phyloP scores from a whole-genome alignment of 2,113 vertebrate species.

The Oxyura jamaicensis region DNA sequence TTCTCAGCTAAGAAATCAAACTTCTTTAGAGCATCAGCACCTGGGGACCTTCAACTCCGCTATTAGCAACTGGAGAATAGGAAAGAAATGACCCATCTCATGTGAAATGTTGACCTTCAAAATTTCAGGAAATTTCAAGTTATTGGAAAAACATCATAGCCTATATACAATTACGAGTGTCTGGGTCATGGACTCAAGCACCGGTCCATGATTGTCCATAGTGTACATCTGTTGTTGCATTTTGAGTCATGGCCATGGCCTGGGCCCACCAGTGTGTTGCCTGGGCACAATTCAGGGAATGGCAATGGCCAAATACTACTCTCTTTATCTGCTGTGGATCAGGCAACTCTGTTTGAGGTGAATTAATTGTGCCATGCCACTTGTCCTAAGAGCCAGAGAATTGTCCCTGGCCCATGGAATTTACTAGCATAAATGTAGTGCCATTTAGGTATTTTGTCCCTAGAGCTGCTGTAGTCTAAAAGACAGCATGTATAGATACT shows the following conservation, averaged over 20 bases:
- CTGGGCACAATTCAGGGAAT: neutral
- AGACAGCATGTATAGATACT: neutral
- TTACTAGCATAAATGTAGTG: neutral
- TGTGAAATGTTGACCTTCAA: neutral
- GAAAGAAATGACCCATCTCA: neutral
- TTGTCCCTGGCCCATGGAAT: neutral
- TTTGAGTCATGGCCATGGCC: neutral
- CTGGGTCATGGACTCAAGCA: neutral
- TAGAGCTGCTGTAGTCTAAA: neutral
- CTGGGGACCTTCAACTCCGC: neutral
- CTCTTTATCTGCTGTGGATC: neutral
- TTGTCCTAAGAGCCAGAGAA: neutral
- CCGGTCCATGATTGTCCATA: neutral
- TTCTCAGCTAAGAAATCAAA: neutral
- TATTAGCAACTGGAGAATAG: neutral
- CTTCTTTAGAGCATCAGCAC: neutral
- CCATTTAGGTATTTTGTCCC: neutral
- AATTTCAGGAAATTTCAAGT: neutral
- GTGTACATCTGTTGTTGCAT: neutral
- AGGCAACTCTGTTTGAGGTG: too few species aligned
- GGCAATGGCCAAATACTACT: neutral
- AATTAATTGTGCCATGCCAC: neutral
- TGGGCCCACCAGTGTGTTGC: neutral
- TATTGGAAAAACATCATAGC: neutral
- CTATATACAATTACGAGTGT: neutral